Base-by-base conservation (phyloP, 2,797 vertebrate genomes). In the Rhyacichthys aspro region DNA sequence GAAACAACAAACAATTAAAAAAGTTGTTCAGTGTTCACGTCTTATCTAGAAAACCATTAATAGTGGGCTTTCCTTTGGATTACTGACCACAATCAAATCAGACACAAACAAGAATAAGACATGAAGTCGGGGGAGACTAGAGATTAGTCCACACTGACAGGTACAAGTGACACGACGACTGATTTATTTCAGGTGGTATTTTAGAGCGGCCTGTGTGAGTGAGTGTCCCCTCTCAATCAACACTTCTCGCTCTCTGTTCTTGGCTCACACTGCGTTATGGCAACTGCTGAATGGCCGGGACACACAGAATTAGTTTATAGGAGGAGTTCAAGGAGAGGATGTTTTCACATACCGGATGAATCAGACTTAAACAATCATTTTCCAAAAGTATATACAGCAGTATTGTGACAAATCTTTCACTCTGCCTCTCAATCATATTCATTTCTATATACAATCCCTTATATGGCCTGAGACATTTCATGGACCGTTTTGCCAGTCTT, bases 101-200 rank as follows among this genome's bases (percentile, higher is more conserved):
- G 19, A 55, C 49, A 42, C 16, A 53, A 38, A 56, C 12, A 63
- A 55, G 50, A 59, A 42, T 5, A 46, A 80, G 37, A 57, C 54
- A 53, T 47, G 52, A 58, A 62, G 68, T 11, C 74, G 57, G 58
- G 55, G 64, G 43, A 45, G 60, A 50, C 44, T 10, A 61, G 68
- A 70, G 70, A 78, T 83, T 74, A 59, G 71, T 63, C 11, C 69
- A 52, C 19, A 66, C 79, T 88, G 88, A 88, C 81, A 83, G 85
- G 65, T 83, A 87, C 64, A 86, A 87, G 79, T 82, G 47, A 54
- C 44, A 55, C 37, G 76, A 85, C 72, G 86, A 91, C 59, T 77
- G 89, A 89, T 86, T 88, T 43, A 84, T 66, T 79, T 83, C 81
- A 66, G 66, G 54, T 11, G 45, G 62, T 80, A 70, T 86, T 78